Conservation (phyloP, 92 coral and sea anemone species). For the Meandrina meandrites region DNA sequence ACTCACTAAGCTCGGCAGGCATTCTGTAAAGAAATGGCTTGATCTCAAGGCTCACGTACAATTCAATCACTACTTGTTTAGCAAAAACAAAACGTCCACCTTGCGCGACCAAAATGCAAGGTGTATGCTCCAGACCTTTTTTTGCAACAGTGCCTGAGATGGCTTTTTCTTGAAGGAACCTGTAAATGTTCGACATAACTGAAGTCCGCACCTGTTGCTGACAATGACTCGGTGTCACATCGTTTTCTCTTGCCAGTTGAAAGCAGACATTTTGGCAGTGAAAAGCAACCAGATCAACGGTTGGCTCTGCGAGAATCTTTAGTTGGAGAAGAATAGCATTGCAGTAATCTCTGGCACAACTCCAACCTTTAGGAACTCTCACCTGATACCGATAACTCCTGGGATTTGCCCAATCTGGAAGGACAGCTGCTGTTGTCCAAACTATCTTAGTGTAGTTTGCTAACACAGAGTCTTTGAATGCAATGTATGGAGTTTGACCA, state of each 20-base stretch:
- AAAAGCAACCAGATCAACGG: constrained; percentile 45
- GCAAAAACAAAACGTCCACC: constrained; percentile 62
- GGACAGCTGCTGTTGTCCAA: constrained; percentile 67
- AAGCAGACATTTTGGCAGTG: constrained; percentile 72
- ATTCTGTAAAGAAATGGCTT: constrained; percentile 68
- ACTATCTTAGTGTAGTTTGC: constrained; percentile 4
- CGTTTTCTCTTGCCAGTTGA: constrained; percentile 23
- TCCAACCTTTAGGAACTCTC: not conserved
- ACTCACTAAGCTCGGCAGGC: constrained; percentile 50
- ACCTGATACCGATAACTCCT: not conserved
- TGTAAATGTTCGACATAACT: constrained; percentile 68
- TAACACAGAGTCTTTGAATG: constrained; percentile 57
- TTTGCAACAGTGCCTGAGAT: not conserved
- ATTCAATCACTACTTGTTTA: constrained; percentile 55
- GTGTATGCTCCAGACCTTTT: constrained; percentile 24
- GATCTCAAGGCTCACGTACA: constrained; percentile 42
- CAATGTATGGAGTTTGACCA: constrained; percentile 34
- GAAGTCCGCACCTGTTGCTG: not conserved
- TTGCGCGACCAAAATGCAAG: constrained; percentile 56
- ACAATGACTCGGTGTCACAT: no score
- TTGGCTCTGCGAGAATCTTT: constrained; percentile 37
- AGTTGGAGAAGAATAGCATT: not conserved
- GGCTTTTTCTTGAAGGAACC: constrained; percentile 26
- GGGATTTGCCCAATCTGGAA: constrained; percentile 48
- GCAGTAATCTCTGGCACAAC: not conserved